phyloP scores from a whole-genome alignment of 2,113 vertebrate species.

The Procavia capensis region DNA sequence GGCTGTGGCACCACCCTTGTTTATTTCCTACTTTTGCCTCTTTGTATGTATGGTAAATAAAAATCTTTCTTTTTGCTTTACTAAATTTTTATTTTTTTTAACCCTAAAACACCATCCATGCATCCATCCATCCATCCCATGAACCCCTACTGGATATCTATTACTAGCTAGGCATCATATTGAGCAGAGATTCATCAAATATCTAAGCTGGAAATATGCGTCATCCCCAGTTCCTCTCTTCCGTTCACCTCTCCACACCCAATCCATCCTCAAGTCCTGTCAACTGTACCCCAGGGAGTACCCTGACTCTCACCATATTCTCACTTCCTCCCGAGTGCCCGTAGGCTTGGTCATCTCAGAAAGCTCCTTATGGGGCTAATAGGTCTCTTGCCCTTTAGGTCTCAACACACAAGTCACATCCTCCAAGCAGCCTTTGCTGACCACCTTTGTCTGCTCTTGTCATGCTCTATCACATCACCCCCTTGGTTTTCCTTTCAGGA shows the following conservation, averaged over 20 bases:
- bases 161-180: neutral
- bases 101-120: no score
- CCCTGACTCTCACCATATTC: neutral
- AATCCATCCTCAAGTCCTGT: neutral
- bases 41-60: no score
- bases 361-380: neutral
- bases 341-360: neutral
- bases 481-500: neutral
- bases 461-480: neutral
- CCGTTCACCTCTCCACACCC: no score
- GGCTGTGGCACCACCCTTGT: no score
- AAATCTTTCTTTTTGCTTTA: no score
- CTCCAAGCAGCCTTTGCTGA: neutral
- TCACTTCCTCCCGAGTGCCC: neutral
- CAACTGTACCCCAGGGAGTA: neutral
- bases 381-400: neutral
- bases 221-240: neutral
- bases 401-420: neutral
- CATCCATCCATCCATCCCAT: neutral
- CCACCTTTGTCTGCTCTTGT: neutral
- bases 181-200: neutral
- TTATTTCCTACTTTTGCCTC: no score
- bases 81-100: no score
- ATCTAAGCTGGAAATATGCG: neutral
- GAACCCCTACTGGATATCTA: neutral